Conservation (phyloP, 2,888 invertebrate genomes). For the Prosopocoilus inquinatus region DNA sequence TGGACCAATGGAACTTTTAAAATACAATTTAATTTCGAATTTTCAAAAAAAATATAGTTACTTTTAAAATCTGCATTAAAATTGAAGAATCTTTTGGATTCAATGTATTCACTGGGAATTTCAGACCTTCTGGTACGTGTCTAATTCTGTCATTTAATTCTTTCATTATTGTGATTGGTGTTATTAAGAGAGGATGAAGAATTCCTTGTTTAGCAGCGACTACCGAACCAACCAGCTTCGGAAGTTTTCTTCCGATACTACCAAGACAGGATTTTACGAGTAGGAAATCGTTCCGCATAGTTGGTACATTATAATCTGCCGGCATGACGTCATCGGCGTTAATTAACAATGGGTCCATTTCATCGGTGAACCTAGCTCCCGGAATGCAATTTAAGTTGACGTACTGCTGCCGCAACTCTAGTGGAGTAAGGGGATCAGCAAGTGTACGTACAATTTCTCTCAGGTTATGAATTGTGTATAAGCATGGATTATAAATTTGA, state of each 20-base stretch:
- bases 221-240: neutral
- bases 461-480: neutral
- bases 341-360: neutral
- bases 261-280: neutral
- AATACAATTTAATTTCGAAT: too few species aligned
- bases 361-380: neutral
- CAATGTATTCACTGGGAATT: too few species aligned
- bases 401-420: neutral
- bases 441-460: neutral
- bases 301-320: neutral
- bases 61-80: too few species aligned
- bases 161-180: too few species aligned
- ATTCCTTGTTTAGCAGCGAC: too few species aligned
- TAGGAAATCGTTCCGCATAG: constrained; percentile 1
- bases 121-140: too few species aligned
- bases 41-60: too few species aligned
- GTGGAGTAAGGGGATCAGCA: constrained; percentile 2
- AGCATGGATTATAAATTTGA: too few species aligned
- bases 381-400: neutral
- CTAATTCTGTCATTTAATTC: too few species aligned
- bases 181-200: too few species aligned
- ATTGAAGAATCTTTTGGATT: too few species aligned
- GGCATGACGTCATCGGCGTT: constrained; percentile 5
- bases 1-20: too few species aligned
- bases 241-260: neutral